Evolutionary conservation across 1,140 invertebrate species (phyloP), one percentile per base, ranked within the genome.

Genomic region (Drosophila simulans): DNA sequence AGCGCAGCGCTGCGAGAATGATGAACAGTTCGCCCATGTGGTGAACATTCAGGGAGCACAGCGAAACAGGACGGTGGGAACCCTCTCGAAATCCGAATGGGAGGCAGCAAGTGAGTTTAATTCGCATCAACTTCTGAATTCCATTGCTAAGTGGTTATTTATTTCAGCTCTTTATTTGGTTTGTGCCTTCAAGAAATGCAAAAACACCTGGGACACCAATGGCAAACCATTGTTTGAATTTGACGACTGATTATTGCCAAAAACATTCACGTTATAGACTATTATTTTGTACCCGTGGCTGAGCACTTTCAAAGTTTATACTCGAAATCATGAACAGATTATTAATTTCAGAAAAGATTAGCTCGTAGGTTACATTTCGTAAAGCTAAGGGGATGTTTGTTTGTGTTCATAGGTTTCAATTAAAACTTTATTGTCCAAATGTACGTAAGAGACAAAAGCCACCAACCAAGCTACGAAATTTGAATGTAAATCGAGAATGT

Each of bases 71-170:
- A 93, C 92, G 59, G 92, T 97, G 66, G 96, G 96, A 17, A 99
- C 98, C 13, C 93, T 99, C 58, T 97, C 97, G 11, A 94, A 95
- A 82, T 95, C 95, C 15, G 98, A 99, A 93, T 99, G 98, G 98
- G 98, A 99, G 93, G 97, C 96, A 57, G 95, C 96, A 65, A 96
- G 97, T 97, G 94, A 96, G 93, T 94, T 7, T 1, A 11, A 13
- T 17, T 4, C 0, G 7, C 8, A 12, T 17, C 42, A 0, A 8
- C 0, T 11, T 11, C 0, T 5, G 22, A 34, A 2, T 15, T n/a
- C 7, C 0, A 0, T 12, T 11, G 0, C 4, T 20, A 31, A 17
- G 3, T 0, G 2, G 2, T 34, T 12, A 0, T 55, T 11, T 70
- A 4, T 96, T 96, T 86, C 92, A 97, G 96, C 96, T 55, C 92